phyloP scores from a whole-genome alignment of 2,113 vertebrate genomes.

The Myrmophylax atrothorax region DNA sequence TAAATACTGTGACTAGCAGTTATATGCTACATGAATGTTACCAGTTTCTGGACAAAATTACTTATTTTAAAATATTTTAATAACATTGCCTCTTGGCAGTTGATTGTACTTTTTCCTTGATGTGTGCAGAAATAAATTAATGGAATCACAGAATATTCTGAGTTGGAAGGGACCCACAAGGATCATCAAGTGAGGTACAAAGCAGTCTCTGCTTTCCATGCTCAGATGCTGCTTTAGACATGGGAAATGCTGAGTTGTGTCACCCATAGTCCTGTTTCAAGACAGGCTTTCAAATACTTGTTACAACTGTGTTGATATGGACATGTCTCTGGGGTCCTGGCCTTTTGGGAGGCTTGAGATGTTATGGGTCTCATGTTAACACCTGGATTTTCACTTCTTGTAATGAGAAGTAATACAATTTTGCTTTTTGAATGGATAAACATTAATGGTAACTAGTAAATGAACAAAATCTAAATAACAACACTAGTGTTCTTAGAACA shows the following conservation, averaged over 20 bases:
- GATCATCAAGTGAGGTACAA: neutral
- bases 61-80: neutral
- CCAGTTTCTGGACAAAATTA: neutral
- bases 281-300: neutral
- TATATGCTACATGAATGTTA: neutral
- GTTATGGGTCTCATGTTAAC: neutral
- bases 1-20: neutral
- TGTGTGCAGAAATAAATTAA: neutral
- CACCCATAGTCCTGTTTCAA: neutral
- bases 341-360: neutral
- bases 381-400: neutral
- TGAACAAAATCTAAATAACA: neutral
- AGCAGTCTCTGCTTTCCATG: neutral
- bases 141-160: neutral
- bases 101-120: neutral
- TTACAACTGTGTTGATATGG: accelerated
- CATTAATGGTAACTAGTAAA: neutral
- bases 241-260: neutral
- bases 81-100: neutral
- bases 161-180: neutral
- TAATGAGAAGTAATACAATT: neutral
- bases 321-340: neutral
- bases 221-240: neutral
- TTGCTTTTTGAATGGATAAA: neutral
- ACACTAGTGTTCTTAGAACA: neutral